phyloP scores from a whole-genome alignment of 2,797 vertebrate species.

The Gymnoscopelus microlampas region DNA sequence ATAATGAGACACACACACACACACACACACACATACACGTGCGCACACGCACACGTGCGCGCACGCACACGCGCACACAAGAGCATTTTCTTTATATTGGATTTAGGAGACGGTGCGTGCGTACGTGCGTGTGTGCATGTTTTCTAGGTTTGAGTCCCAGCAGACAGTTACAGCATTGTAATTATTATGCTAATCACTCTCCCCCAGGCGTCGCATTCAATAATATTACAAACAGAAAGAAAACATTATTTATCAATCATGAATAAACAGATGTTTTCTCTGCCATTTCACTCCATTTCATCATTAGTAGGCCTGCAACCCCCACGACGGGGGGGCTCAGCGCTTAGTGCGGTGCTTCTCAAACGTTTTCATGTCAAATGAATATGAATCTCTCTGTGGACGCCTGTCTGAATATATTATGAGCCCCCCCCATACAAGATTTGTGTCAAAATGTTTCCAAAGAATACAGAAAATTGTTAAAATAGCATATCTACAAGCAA shows the following conservation, averaged over 20 bases:
- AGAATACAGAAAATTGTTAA: too few relatives aligned
- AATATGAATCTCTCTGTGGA: too few relatives aligned
- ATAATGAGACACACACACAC: slow-evolving; percentile 47
- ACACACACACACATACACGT: neutral
- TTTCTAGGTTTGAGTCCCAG: slow-evolving; percentile 7
- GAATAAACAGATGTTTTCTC: neutral
- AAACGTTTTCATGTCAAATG: too few relatives aligned
- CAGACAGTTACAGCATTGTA: slow-evolving; percentile 56
- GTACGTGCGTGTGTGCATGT: neutral
- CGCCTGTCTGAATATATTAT: too few relatives aligned
- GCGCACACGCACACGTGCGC: slow-evolving; percentile 17
- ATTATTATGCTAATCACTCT: slow-evolving; percentile 74
- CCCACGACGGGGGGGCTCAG: too few relatives aligned
- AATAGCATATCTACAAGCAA: too few relatives aligned
- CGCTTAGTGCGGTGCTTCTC: too few relatives aligned
- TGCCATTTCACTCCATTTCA: slow-evolving; percentile 38
- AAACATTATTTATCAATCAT: slow-evolving; percentile 48
- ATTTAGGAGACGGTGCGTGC: too few relatives aligned
- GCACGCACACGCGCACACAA: slow-evolving; percentile 21
- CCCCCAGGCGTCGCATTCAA: slow-evolving; percentile 39
- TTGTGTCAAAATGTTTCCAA: too few relatives aligned
- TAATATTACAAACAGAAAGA: slow-evolving; percentile 67
- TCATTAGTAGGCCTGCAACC: neutral
- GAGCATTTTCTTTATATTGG: neutral
- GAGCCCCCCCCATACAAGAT: too few relatives aligned